These are phyloP conservation scores for Campoplex capitator DNA, from an alignment of 2,888 invertebrate genomes.

Conservation along the genomic window DNA sequence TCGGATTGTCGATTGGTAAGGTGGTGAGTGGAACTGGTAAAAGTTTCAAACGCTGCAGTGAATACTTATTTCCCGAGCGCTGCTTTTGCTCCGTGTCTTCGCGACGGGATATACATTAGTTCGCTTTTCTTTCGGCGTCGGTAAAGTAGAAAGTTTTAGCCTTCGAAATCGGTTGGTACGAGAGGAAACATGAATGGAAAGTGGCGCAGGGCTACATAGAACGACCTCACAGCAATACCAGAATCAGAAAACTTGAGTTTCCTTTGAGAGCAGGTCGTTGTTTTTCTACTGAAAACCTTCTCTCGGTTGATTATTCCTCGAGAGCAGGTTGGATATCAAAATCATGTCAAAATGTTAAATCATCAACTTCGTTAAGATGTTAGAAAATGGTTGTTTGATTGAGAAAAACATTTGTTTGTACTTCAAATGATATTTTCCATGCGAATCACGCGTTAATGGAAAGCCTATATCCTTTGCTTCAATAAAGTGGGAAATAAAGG, in stretches of 20 bases:
- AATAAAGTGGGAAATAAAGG: too few relatives aligned
- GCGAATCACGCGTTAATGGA: too few relatives aligned
- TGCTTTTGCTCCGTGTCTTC: not conserved
- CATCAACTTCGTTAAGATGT: too few relatives aligned
- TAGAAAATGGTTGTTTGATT: too few relatives aligned
- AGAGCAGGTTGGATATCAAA: not conserved
- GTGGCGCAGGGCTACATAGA: constrained; percentile 32
- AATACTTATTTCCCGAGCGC: constrained; percentile 38
- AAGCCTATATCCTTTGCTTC: too few relatives aligned
- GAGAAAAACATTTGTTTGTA: too few relatives aligned
- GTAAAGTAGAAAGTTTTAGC: constrained; percentile 34
- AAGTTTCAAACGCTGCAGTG: constrained; percentile 33
- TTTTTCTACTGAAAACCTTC: not conserved
- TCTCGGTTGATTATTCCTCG: not conserved
- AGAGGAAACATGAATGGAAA: constrained; percentile 29
- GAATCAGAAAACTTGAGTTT: constrained; percentile 14
- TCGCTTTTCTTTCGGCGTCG: constrained; percentile 45
- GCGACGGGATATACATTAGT: not conserved
- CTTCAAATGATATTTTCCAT: too few relatives aligned
- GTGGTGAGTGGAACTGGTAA: constrained; percentile 26
- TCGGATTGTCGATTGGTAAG: constrained; percentile 51
- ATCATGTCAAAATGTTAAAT: not conserved
- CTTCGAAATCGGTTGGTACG: constrained; percentile 36
- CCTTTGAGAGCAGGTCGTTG: too few relatives aligned
- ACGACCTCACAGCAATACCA: constrained; percentile 19